Evolutionary conservation across 1,140 invertebrate genomes (phyloP).

Genomic region (Teleopsis dalmanni): DNA sequence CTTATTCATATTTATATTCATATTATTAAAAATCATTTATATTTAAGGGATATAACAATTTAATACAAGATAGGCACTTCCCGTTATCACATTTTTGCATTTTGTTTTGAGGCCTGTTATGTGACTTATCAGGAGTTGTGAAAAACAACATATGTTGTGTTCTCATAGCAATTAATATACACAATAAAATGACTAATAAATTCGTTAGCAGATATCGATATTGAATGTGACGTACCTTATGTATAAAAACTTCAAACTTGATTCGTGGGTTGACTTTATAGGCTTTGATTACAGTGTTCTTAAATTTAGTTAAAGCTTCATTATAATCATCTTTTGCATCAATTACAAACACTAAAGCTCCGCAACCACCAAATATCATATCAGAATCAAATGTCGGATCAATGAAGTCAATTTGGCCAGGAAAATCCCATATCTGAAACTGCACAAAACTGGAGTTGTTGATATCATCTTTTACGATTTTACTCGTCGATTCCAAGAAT

Average conservation of each 20-base stretch:
- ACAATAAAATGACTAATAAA: no score
- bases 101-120: no score
- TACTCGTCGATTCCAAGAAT: constrained; percentile 97
- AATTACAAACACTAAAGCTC: constrained; percentile 97
- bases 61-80: no score
- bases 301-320: constrained; percentile 88
- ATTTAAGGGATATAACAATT: no score
- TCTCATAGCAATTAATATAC: no score
- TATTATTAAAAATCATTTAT: no score
- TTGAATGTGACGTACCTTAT: constrained; percentile 58
- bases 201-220: neutral
- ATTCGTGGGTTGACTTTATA: constrained; percentile 94
- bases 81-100: no score
- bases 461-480: constrained; percentile 96
- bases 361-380: constrained; percentile 89
- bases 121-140: no score
- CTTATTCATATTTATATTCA: no score
- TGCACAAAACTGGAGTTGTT: constrained; percentile 97
- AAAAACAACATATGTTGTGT: no score
- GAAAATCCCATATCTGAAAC: constrained; percentile 99
- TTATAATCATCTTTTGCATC: constrained; percentile 98
- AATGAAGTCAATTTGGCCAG: constrained; percentile 97
- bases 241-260: constrained; percentile 98
- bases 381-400: constrained; percentile 94
- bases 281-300: constrained; percentile 87